Conservation (phyloP, 1,140 invertebrate genomes). For the Pissodes strobi region DNA sequence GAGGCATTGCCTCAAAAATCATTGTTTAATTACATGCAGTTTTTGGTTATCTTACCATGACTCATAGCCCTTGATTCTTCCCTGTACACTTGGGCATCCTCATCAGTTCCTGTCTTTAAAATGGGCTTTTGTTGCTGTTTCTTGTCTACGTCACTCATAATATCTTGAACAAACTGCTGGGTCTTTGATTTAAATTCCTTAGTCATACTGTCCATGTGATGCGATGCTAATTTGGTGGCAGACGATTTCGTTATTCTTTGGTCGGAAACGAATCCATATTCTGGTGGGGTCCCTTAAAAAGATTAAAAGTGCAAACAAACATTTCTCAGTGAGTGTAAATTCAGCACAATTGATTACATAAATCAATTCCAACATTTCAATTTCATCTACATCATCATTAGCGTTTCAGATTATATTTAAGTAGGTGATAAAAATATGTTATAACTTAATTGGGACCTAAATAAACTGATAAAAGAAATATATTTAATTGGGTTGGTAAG, state of each 20-base stretch:
- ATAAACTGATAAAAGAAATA: too few species aligned
- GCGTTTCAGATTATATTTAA: too few species aligned
- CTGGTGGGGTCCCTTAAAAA: constrained; percentile 62
- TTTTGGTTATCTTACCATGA: constrained; percentile 65
- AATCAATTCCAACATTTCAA: too few species aligned
- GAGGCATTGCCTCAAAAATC: too few species aligned
- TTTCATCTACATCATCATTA: too few species aligned
- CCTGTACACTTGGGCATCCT: constrained; percentile 69
- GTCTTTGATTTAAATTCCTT: constrained; percentile 72
- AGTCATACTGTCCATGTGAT: constrained; percentile 70
- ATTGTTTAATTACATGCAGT: too few species aligned
- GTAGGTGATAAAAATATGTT: too few species aligned
- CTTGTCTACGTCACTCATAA: constrained; percentile 64
- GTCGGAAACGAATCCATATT: constrained; percentile 61
- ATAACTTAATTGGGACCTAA: too few species aligned
- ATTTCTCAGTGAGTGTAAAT: too few species aligned
- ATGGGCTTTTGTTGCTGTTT: constrained; percentile 60
- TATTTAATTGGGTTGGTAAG: too few species aligned
- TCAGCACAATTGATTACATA: too few species aligned
- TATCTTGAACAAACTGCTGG: constrained; percentile 69
- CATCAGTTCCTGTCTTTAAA: constrained; percentile 58
- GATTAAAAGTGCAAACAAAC: too few species aligned
- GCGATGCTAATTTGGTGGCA: constrained; percentile 61
- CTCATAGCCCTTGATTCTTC: constrained; percentile 71
- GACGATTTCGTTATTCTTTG: constrained; percentile 57